phyloP scores from a whole-genome alignment of 2,888 invertebrate species.

The Conistra vaccinii region DNA sequence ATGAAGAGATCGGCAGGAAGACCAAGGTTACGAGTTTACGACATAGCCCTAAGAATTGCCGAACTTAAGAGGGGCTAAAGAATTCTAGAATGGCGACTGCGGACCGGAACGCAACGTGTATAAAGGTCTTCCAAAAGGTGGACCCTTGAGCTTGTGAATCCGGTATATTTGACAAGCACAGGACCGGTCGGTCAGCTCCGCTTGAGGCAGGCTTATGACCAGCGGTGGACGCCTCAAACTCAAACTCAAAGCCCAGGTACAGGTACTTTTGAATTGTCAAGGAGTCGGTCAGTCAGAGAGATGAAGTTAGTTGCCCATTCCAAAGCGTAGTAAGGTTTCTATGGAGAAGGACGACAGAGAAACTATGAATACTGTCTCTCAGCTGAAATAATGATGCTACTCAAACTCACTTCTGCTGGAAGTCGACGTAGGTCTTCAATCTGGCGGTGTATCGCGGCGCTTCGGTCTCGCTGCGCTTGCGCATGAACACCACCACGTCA shows the following conservation, averaged over 20 bases:
- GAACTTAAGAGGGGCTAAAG: no score
- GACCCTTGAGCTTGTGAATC: no score
- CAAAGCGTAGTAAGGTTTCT: background rate
- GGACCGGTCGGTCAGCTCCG: background rate
- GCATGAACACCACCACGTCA: constrained; percentile 78
- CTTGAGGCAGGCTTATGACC: background rate
- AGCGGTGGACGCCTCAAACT: background rate
- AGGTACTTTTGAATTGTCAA: background rate
- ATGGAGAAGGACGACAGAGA: background rate
- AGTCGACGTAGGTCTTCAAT: constrained; percentile 74
- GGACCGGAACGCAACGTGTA: no score
- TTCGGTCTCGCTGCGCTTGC: constrained; percentile 78
- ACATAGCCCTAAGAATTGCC: no score
- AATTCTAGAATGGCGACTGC: no score
- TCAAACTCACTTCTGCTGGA: constrained; percentile 76
- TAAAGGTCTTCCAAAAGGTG: no score
- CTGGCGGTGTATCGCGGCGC: constrained; percentile 77
- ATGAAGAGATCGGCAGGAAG: no score
- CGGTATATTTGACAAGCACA: background rate
- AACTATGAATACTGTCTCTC: background rate
- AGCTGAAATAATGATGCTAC: background rate
- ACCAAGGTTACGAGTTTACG: no score
- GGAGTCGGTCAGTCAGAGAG: background rate
- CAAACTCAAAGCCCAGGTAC: background rate
- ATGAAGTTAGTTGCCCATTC: background rate